Evolutionary conservation across 1,140 invertebrate genomes (phyloP).

Genomic region (Cotesia typhae): DNA sequence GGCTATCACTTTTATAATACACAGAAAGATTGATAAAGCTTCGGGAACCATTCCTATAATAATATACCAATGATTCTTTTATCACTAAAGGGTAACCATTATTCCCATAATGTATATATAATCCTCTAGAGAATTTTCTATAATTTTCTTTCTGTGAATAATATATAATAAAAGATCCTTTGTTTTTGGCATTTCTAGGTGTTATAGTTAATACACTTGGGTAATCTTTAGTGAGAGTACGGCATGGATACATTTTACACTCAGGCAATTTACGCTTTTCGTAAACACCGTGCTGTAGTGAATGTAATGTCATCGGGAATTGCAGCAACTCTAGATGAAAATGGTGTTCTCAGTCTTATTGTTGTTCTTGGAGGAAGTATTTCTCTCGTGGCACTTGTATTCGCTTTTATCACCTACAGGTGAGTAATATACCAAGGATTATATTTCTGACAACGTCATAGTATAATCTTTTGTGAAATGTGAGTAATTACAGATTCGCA

Average conservation of each 20-base stretch:
- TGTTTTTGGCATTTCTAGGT: not conserved
- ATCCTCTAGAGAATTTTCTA: too few species aligned
- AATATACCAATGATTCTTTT: too few species aligned
- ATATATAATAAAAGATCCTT: too few species aligned
- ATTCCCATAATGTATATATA: too few species aligned
- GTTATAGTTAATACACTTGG: not conserved
- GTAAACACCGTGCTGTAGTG: slow-evolving; percentile 48
- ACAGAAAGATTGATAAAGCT: too few species aligned
- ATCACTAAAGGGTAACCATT: too few species aligned
- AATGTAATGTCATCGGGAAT: slow-evolving; percentile 58
- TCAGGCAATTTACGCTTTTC: slow-evolving; percentile 61
- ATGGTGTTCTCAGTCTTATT: slow-evolving; percentile 71
- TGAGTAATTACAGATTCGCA: too few species aligned
- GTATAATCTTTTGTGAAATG: too few species aligned
- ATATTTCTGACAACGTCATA: too few species aligned
- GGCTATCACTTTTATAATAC: too few species aligned
- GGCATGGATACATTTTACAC: slow-evolving; percentile 65
- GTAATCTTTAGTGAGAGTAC: slow-evolving; percentile 17
- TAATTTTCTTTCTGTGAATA: too few species aligned
- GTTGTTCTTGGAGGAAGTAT: slow-evolving; percentile 74
- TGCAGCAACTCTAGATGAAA: slow-evolving; percentile 63
- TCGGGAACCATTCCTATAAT: too few species aligned
- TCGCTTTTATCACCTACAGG: slow-evolving; percentile 79
- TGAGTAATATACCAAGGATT: slow-evolving; percentile 52
- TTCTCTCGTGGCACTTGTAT: slow-evolving; percentile 74